Evolutionary conservation across 2,113 vertebrate genomes (phyloP).

Genomic region (Lamprotornis superbus): DNA sequence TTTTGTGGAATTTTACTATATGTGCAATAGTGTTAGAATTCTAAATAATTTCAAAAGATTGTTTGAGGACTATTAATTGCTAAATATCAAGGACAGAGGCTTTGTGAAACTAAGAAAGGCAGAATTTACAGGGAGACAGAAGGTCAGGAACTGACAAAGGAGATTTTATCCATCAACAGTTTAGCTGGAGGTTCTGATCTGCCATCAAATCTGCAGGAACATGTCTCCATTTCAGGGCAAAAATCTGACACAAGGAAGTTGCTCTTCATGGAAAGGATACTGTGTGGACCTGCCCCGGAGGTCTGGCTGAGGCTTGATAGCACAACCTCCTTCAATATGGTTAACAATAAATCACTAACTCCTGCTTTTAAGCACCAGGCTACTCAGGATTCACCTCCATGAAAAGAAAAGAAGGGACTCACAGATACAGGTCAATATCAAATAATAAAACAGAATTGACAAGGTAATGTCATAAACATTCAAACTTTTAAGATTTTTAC

Average conservation of each 20-base stretch:
- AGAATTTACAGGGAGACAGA: neutral
- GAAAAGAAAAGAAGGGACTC: neutral
- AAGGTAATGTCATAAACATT: neutral
- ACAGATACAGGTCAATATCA: neutral
- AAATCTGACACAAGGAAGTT: constrained; percentile 6
- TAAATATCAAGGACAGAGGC: neutral
- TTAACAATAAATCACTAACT: neutral
- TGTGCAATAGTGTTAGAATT: neutral
- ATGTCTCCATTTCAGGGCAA: neutral
- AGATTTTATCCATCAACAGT: neutral
- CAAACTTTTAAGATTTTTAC: neutral
- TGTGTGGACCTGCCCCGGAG: neutral
- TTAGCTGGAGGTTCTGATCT: constrained; percentile 15
- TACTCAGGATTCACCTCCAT: neutral
- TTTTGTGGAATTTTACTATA: neutral
- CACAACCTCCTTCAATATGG: neutral
- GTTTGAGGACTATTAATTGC: neutral
- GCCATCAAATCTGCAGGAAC: neutral
- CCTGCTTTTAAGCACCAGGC: neutral
- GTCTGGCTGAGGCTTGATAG: neutral
- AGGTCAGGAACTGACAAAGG: neutral
- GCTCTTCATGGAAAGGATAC: neutral
- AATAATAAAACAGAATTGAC: neutral
- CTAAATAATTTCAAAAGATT: neutral
- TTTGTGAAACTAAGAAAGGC: neutral